Evolutionary conservation across 2,797 vertebrate genomes (phyloP), one percentile per base, ranked within the genome.

Genomic region (Florisuga fusca): DNA sequence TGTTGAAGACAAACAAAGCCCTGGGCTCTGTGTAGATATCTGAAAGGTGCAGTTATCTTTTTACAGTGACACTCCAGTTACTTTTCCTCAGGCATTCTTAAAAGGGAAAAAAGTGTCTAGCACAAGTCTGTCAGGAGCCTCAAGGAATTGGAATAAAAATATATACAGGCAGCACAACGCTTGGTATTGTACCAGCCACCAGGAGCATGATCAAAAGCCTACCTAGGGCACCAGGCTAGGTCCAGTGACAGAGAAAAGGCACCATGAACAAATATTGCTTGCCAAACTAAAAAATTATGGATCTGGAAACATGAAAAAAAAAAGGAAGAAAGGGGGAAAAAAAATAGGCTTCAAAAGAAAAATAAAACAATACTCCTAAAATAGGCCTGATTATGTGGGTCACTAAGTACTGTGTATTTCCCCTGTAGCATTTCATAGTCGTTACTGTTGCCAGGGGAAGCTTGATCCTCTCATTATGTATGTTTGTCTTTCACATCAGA

Each of bases 401-500:
- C 98, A 98, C 94, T 94, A 97, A 97, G 71, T 97, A 79, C 96
- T 97, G 94, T 97, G 97, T 97, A 89, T 96, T 97, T 97, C 94
- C 96, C 97, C 97, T 97, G 97, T 97, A 98, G 97, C 96, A 94
- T 97, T 97, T 97, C 96, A 97, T 97, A 97, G 84, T 95, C 72
- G 96, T 96, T 96, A 97, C 98, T 98, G 98, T 98, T 98, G 98
- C 98, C 97, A 97, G 94, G 97, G 97, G 94, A 98, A 94, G 95
- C 96, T 96, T 96, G 96, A 98, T 97, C 96, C 96, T 96, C 98
- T 98, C 97, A 97, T 98, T 98, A 97, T 97, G 97, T 97, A 97
- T 98, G 97, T 98, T 98, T 98, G 98, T 96, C 98, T 98, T 98
- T 98, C 98, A 98, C 98, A 98, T 98, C 95, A 96, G 89, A 98